phyloP scores from a whole-genome alignment of 2,888 invertebrate species.

The Oasisia sp. region DNA sequence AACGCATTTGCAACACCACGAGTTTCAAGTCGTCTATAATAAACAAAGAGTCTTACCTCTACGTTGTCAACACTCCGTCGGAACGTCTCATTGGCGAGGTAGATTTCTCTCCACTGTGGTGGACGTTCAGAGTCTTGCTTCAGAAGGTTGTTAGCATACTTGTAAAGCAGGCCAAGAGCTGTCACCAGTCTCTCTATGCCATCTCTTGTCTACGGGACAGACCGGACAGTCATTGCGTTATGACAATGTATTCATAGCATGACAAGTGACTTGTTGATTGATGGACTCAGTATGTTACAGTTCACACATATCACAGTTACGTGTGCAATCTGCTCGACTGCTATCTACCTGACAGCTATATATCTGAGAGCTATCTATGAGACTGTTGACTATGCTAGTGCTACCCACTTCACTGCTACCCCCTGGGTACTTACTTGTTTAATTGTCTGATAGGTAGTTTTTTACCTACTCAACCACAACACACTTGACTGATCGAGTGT shows the following conservation, averaged over 20 bases:
- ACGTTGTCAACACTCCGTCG: background rate
- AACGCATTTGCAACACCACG: background rate
- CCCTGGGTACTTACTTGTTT: no score
- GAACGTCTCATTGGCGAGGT: background rate
- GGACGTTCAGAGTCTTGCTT: background rate
- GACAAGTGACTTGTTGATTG: no score
- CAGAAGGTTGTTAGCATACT: background rate
- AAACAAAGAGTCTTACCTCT: background rate
- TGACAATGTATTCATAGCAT: background rate
- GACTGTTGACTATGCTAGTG: no score
- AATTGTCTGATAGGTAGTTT: no score
- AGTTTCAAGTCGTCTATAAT: background rate
- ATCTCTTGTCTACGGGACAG: background rate
- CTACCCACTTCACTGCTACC: no score
- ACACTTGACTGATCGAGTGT: no score
- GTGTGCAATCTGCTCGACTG: no score
- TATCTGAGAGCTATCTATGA: no score
- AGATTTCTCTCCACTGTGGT: background rate
- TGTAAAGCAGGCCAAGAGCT: background rate
- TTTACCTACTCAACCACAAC: no score
- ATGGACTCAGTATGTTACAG: no score
- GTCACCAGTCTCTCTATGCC: background rate
- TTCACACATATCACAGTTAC: no score
- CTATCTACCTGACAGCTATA: no score
- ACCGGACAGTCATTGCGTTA: background rate